Percentiles rank a stretch among this genome's conserved stretches.
These are phyloP conservation scores for Xestia sexstrigata DNA, from an alignment of 2,888 invertebrate genomes.

Conservation along the genomic window DNA sequence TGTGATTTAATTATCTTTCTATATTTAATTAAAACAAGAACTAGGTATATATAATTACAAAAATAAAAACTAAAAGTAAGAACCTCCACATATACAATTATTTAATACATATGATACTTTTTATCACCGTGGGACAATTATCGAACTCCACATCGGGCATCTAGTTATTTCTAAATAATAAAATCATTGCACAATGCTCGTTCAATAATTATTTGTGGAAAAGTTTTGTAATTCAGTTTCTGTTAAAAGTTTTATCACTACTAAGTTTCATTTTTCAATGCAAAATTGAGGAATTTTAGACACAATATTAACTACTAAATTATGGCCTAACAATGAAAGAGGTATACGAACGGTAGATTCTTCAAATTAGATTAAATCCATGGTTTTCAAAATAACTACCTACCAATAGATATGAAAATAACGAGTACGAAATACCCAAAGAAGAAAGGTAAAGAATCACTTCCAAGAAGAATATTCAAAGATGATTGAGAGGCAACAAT, in stretches of 20 bases:
- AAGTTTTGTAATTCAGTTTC: neutral
- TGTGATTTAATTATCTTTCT: too few relatives aligned
- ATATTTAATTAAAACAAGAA: too few relatives aligned
- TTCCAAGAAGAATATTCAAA: constrained; percentile 51
- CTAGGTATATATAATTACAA: too few relatives aligned
- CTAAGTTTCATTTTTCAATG: neutral
- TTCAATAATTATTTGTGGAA: neutral
- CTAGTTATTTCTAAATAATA: neutral
- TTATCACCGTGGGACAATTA: too few relatives aligned
- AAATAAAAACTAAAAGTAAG: too few relatives aligned
- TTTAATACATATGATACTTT: too few relatives aligned
- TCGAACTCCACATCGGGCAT: too few relatives aligned
- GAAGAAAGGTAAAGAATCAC: constrained; percentile 34
- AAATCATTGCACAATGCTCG: neutral
- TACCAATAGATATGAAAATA: constrained; percentile 22
- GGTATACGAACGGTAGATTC: neutral
- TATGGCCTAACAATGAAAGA: neutral
- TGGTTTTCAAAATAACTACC: neutral
- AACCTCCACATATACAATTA: too few relatives aligned
- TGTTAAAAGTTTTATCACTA: neutral
- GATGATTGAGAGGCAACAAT: constrained; percentile 67
- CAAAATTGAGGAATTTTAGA: neutral
- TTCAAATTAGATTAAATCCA: neutral
- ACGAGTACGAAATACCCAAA: constrained; percentile 23
- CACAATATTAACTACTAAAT: neutral